These are phyloP conservation scores for Rhinoptilus africanus DNA, from an alignment of 2,113 vertebrate genomes.

Conservation along the genomic window DNA sequence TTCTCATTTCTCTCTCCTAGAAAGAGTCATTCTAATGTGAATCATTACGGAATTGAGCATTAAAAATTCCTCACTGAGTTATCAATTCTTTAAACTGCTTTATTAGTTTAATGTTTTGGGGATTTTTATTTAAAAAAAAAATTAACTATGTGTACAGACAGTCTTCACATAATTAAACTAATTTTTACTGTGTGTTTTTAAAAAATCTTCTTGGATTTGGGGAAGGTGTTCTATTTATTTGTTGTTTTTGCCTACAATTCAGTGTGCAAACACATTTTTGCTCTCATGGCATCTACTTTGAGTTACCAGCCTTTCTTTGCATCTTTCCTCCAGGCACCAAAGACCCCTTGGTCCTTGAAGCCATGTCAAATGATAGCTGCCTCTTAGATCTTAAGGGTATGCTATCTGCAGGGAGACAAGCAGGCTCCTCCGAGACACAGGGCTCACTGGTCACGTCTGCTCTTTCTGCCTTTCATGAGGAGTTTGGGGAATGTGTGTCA, in stretches of 20 bases:
- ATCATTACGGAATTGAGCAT: background rate
- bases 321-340: background rate
- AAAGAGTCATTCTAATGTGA: background rate
- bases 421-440: fast-evolving
- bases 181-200: background rate
- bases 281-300: background rate
- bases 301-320: background rate
- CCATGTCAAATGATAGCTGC: background rate
- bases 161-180: background rate
- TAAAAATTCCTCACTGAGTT: background rate
- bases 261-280: background rate
- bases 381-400: background rate
- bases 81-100: background rate
- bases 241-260: background rate
- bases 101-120: background rate
- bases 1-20: background rate
- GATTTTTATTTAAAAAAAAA: background rate
- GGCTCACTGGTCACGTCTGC: background rate
- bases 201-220: background rate
- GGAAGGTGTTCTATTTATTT: background rate
- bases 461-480: background rate
- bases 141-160: background rate
- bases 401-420: background rate
- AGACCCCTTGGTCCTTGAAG: background rate
- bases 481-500: background rate